Base-by-base conservation (phyloP, 1,140 invertebrate species). In the Diplogasteroides magnus region DNA sequence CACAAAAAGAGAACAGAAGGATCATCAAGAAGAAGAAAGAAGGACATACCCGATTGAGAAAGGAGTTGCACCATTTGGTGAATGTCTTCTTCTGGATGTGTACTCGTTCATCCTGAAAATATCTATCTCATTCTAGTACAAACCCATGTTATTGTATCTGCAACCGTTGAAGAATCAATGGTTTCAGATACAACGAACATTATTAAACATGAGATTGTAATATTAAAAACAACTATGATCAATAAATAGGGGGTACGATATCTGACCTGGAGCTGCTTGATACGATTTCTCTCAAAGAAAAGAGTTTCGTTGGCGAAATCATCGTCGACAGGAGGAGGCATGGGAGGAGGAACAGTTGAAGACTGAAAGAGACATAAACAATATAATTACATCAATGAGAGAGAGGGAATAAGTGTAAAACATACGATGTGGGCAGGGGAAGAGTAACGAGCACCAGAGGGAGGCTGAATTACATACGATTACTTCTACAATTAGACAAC, bases 31-130 rank as follows among this genome's bases (percentile, higher is more conserved):
- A n/a, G n/a, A n/a, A n/a, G n/a, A n/a, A 48, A 11, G 19, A 48
- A 48, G 37, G 6, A 6, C 78, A 84, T 84, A 94, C 93, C 89
- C 94, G 97, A 82, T 92, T 89, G 73, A 98, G 86, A 85, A 97
- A 98, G 1, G 93, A 95, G 86, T 98, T 98, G 88, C 97, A 94
- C 96, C 95, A 98, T 94, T 98, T 98, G 79, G 96, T 98, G 85
- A 98, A 98, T 6, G 96, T 98, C 85, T 98, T 98, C 88, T 98
- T 98, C 86, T 98, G 96, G 77, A 98, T 97, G 84, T 95, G 90
- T 67, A 97, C 86, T 73, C 95, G 89, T 86, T 98, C 95, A 84
- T 97, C 93, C 83, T 48, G 19, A 48, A 48, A 97, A 93, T 79
- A 98, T 88, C 80, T 92, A 91, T 86, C 92, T 91, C 81, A 98